Base-by-base conservation (phyloP, 2,797 vertebrate genomes). In the Gallinago stenura region DNA sequence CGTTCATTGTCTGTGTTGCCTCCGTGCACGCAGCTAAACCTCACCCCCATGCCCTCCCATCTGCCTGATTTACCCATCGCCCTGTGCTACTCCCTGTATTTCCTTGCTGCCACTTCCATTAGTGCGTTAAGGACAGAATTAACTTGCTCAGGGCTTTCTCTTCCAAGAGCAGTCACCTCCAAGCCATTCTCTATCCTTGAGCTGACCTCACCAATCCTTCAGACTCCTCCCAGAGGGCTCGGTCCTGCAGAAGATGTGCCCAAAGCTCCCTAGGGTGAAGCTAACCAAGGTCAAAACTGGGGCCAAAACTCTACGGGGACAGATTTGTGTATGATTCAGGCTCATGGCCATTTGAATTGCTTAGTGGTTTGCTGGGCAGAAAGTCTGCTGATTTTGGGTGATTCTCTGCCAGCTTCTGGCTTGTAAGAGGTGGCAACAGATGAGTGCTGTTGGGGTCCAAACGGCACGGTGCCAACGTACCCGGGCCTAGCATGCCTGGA, bases 391-490 rank as follows among this genome's bases (percentile, higher is more conserved):
- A 5, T 46, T n/a, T 58, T 0, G n/a, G 45, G 58, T 20, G 68
- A 66, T 56, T 3, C 28, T 58, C 56, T 50, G 16, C 56, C 24
- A n/a, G 28, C 11, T 17, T 3, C 24, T 30, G 3, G 9, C 61
- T 31, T n/a, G 1, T 31, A 13, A 43, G 15, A 39, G 18, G 4
- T 6, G 54, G 25, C 54, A 58, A 25, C n/a, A 7, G 51, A 4
- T 5, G 69, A 33, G 33, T 16, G 31, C 56, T 14, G 35, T 43
- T 24, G 77, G 31, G 46, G 17, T 62, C 50, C 64, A 3, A 16
- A 51, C 0, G 3, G 0, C 39, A 5, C 3, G 4, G 30, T 35
- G 5, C 60, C 60, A 0, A 15, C 3, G 18, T 28, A 28, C 41
- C 50, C 4, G 21, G 28, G 7, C 19, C 17, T 17, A 25, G 14